Conservation (phyloP, 2,113 vertebrate genomes). For the Parus major region DNA sequence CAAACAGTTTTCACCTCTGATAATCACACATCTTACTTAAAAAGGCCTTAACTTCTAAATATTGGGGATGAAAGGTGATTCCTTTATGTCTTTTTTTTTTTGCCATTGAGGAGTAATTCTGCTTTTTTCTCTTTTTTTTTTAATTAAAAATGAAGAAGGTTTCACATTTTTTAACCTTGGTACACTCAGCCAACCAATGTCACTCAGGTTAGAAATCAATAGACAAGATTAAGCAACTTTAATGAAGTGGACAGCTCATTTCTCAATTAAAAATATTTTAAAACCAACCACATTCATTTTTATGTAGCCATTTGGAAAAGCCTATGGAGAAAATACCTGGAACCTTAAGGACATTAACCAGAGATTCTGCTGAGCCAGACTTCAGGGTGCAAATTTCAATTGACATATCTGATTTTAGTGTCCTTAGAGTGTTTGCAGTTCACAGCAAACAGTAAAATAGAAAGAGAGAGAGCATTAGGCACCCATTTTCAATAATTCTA, state of each 20-base stretch:
- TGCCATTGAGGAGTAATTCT: neutral
- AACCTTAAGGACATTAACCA: neutral
- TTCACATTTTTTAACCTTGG: conserved; percentile 1
- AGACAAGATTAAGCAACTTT: neutral
- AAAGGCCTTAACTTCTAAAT: conserved; percentile 45
- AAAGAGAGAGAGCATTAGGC: neutral
- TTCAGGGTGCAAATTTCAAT: neutral
- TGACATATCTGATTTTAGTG: neutral
- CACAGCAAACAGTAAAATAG: neutral
- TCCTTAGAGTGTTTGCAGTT: neutral
- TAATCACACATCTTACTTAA: conserved; percentile 29
- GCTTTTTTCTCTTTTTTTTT: neutral
- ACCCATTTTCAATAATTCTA: neutral
- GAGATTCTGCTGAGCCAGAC: neutral
- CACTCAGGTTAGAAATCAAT: neutral
- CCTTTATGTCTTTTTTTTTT: conserved; percentile 11
- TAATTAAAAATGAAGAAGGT: conserved; percentile 32
- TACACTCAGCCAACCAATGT: neutral
- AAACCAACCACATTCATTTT: neutral
- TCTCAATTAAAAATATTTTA: neutral
- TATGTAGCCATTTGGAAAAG: neutral
- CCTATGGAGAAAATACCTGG: neutral
- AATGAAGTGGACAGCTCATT: neutral
- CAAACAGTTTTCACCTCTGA: conserved; percentile 21
- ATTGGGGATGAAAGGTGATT: conserved; percentile 2